Evolutionary conservation across 2,113 vertebrate genomes (phyloP).

Genomic region (Scolopax mira): DNA sequence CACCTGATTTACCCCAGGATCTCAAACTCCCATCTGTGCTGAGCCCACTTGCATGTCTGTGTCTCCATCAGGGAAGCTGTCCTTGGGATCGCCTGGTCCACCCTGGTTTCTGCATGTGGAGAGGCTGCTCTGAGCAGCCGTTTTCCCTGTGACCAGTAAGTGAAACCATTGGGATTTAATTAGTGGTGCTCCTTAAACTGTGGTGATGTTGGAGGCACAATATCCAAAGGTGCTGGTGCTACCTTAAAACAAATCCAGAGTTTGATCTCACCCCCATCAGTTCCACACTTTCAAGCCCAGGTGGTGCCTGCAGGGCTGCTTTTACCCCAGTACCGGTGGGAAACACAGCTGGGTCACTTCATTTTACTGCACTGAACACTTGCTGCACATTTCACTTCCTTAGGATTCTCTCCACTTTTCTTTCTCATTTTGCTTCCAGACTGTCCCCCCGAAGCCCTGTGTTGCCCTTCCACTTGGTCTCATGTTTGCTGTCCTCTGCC

Average conservation of each 20-base stretch:
- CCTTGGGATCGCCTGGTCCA: fast-evolving
- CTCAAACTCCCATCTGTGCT: not conserved
- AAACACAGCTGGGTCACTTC: not conserved
- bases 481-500: not conserved
- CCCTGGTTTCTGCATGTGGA: not conserved
- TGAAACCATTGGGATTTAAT: not conserved
- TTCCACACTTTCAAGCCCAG: fast-evolving
- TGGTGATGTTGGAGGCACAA: too few relatives aligned
- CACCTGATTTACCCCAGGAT: not conserved
- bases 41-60: fast-evolving
- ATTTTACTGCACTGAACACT: not conserved
- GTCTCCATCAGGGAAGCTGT: not conserved
- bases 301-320: not conserved
- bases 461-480: not conserved
- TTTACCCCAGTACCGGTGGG: not conserved
- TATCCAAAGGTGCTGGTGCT: not conserved
- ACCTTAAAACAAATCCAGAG: not conserved
- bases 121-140: not conserved
- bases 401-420: not conserved
- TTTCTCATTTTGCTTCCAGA: not conserved
- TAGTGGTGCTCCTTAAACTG: fast-evolving
- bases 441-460: not conserved
- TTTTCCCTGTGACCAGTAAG: not conserved
- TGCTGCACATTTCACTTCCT: not conserved
- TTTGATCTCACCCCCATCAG: not conserved